Conservation (phyloP, 2,113 vertebrate species). For the Phasianus colchicus region DNA sequence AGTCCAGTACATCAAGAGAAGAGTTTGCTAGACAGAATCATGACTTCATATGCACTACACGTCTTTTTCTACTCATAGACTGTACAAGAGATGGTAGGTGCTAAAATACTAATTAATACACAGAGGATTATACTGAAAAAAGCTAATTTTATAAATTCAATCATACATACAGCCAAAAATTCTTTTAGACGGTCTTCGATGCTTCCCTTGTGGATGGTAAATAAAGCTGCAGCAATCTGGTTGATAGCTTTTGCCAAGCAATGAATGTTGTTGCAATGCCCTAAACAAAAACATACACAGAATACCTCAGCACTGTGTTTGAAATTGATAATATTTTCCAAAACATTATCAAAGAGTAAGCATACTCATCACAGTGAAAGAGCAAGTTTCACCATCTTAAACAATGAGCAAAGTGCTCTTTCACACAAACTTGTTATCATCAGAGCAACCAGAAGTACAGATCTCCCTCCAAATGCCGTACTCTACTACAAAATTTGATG, state of each 20-base stretch:
- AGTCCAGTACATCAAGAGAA: neutral
- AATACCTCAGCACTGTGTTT: neutral
- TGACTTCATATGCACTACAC: neutral
- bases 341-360: neutral
- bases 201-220: constrained; percentile 99
- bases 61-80: neutral
- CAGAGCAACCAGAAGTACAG: neutral
- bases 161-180: constrained; percentile 92
- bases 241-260: constrained; percentile 99
- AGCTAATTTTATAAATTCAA: neutral
- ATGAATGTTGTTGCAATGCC: constrained; percentile 99
- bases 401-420: neutral
- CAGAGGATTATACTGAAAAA: neutral
- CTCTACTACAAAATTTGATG: neutral
- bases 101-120: neutral
- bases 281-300: constrained; percentile 76
- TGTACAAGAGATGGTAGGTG: neutral
- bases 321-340: neutral
- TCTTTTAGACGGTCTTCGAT: constrained; percentile 99
- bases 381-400: neutral
- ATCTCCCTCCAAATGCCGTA: neutral
- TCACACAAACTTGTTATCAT: neutral
- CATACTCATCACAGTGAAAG: neutral
- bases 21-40: neutral
- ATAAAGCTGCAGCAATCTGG: constrained; percentile 98